Evolutionary conservation across 2,888 invertebrate species (phyloP).

Genomic region (Gastracanthus pulcherrimus): DNA sequence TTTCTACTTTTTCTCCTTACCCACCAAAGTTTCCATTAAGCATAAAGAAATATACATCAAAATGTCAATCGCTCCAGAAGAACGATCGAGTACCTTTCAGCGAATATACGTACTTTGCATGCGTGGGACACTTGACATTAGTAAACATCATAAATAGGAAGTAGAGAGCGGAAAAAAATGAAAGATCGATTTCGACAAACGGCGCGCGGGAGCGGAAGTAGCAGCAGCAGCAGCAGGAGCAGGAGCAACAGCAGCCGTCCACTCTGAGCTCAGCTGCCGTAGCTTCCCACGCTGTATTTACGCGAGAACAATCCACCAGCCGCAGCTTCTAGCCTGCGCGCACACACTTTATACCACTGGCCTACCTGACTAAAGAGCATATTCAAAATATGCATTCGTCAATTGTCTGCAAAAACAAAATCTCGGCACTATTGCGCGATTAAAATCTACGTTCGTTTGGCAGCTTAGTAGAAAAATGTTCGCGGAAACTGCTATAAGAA

Average conservation of each 20-base stretch:
- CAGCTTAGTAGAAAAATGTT: no score
- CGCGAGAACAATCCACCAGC: conserved; percentile 65
- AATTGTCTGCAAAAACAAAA: no score
- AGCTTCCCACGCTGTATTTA: conserved; percentile 74
- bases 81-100: not conserved
- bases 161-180: conserved; percentile 30
- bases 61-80: no score
- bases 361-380: conserved; percentile 48
- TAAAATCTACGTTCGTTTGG: no score
- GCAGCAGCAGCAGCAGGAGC: conserved; percentile 66
- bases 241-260: conserved; percentile 65
- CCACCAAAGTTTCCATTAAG: not conserved
- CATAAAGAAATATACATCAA: no score
- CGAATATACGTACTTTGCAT: conserved; percentile 18
- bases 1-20: not conserved
- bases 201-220: conserved; percentile 62
- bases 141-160: conserved; percentile 31
- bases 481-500: no score
- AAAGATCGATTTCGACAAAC: conserved; percentile 54
- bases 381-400: no score
- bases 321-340: no score
- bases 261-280: conserved; percentile 71
- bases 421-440: no score
- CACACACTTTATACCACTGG: conserved; percentile 1
- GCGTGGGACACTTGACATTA: conserved; percentile 14